Evolutionary conservation across 2,797 vertebrate genomes (phyloP), one percentile per base, ranked within the genome.

Genomic region (Aplochiton taeniatus): DNA sequence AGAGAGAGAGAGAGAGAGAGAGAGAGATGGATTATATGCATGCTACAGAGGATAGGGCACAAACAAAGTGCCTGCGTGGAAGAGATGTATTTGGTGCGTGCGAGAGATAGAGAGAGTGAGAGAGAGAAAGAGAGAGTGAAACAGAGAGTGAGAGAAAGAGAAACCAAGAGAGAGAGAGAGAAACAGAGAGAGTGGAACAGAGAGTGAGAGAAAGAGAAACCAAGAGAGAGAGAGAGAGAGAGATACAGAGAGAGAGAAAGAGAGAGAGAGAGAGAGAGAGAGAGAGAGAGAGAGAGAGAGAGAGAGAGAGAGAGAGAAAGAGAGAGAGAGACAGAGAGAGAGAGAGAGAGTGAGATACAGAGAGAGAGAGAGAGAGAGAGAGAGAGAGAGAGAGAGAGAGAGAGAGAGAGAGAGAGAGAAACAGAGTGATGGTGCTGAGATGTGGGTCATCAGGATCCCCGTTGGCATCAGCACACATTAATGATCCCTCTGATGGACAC

Each of bases 371-470:
- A n/a, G n/a, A n/a, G n/a, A n/a, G n/a, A n/a, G n/a, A n/a, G n/a
- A n/a, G n/a, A n/a, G n/a, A n/a, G n/a, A n/a, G n/a, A n/a, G n/a
- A n/a, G n/a, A n/a, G n/a, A n/a, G n/a, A n/a, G n/a, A n/a, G n/a
- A n/a, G n/a, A n/a, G n/a, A n/a, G n/a, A n/a, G n/a, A n/a, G n/a
- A n/a, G n/a, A n/a, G n/a, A n/a, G n/a, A n/a, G n/a, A n/a, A n/a
- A n/a, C n/a, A n/a, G n/a, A n/a, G n/a, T n/a, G n/a, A n/a, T n/a
- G 82, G 80, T 78, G 84, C 75, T 79, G 88, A 87, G 86, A 90
- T 91, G 85, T 91, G 85, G 90, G 89, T 90, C 90, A 92, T 88
- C 83, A 85, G 87, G 87, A 91, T 90, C 88, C 86, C 87, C 89
- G 74, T 86, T 91, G 86, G 88, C 85, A 87, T 85, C 83, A 74